Evolutionary conservation across 1,140 invertebrate species (phyloP).

Genomic region (Euglossa dilemma): DNA sequence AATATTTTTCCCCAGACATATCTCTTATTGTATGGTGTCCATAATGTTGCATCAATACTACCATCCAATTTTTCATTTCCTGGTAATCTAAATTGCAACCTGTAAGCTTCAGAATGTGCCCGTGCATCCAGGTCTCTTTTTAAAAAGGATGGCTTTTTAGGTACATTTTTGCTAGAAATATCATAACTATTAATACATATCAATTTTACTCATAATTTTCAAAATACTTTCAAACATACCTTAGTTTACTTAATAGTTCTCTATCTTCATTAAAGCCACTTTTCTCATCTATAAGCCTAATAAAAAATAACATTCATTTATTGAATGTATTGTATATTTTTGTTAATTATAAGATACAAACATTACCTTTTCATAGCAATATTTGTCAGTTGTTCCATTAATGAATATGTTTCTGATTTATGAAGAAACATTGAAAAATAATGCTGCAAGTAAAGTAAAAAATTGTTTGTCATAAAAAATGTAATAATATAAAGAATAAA

Average conservation of each 20-base stretch:
- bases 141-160: conserved; percentile 93
- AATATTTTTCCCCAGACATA: conserved; percentile 95
- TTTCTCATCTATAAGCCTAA: conserved; percentile 93
- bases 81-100: conserved; percentile 93
- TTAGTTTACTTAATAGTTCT: conserved; percentile 90
- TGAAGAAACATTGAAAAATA: conserved; percentile 95
- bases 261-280: conserved; percentile 92
- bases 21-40: conserved; percentile 97
- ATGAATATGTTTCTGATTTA: conserved; percentile 93
- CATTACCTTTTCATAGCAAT: conserved; percentile 96
- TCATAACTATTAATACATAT: conserved; percentile 16
- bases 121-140: conserved; percentile 97
- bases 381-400: conserved; percentile 98
- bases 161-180: conserved; percentile 88
- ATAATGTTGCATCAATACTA: conserved; percentile 92
- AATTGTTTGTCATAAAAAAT: not conserved
- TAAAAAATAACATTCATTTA: conserved; percentile 67
- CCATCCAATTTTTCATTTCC: conserved; percentile 96
- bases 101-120: conserved; percentile 93
- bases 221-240: conserved; percentile 79
- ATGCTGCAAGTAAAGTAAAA: conserved; percentile 84
- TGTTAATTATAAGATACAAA: conserved; percentile 53
- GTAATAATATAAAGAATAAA: not conserved
- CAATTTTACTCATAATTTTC: conserved; percentile 32
- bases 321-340: conserved; percentile 73